Base-by-base conservation (phyloP, 2,888 invertebrate species). In the Drosophila austrosaltans region DNA sequence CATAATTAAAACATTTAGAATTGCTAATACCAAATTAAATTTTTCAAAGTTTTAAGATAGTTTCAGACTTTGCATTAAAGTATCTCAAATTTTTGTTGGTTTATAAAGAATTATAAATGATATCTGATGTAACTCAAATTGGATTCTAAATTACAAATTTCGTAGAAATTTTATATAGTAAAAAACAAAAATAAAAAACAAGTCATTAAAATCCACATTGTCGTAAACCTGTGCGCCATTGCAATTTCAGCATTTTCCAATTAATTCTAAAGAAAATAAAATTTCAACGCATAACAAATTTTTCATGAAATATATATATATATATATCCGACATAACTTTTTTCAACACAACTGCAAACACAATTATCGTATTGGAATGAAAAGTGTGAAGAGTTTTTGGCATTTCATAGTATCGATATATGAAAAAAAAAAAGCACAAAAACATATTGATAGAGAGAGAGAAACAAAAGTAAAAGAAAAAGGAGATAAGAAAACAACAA, bases 351-450 rank as follows among this genome's bases (percentile, higher is more conserved):
- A 74, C 58, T n/a, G 75, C 42, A 16, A 48, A 48, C 53, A 61
- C 57, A 67, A 75, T 72, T 71, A 73, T 72, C 66, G 48, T 63
- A 65, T 72, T 72, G 56, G 73, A 64, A 56, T 60, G 30, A 61
- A 67, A 66, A 59, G 72, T 68, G 75, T 75, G 68, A 72, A 75
- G 68, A 48, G 48, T 48, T 61, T 57, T 67, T 62, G 61, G 36
- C 61, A 53, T 62, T 53, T 53, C 32, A n/a, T 48, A 57, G 72
- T 62, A 59, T 71, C 72, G 16, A 42, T 30, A 39, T 16, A 32
- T 32, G 32, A 0, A 65, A 63, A 53, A 63, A 53, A 63, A 28
- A 20, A 36, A 63, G 53, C 54, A 67, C 32, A 63, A 53, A 59
- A 32, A 73, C 2, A 12, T 16, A 16, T 16, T 7, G 3, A 42